Evolutionary conservation across 1,140 invertebrate genomes (phyloP), one percentile per base, ranked within the genome.

Genomic region (Panagrolaimus sp.): DNA sequence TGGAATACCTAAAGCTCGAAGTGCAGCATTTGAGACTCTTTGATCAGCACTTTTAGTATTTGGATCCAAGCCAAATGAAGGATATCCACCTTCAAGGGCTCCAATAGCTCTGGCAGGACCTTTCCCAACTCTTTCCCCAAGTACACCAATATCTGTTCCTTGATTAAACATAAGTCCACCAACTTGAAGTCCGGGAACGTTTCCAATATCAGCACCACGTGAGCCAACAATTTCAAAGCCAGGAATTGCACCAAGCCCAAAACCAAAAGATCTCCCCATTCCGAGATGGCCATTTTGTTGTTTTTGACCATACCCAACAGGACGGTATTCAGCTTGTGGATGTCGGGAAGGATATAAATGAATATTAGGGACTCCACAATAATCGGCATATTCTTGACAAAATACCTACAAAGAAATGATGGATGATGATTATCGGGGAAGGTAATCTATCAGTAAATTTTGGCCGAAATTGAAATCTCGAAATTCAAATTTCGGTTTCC

Each of bases 201-300:
- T 69, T 47, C 74, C 75, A 38, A 77, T 68, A 53, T 77, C 75
- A 0, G 74, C 64, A 43, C 75, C 75, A 42, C 65, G 63, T 61
- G 70, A 74, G 0, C 68, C 62, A 8, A 46, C 20, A 13, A 77
- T 43, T 27, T 68, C 68, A 42, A 77, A 47, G 43, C 73, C 75
- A 13, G 75, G 75, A 48, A 77, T 71, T 23, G 62, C 64, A 5
- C 75, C 75, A 7, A 77, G 51, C 47, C 75, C 75, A 31, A 77
- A 63, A 23, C 63, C 71, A 42, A 78, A 77, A 42, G 64, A 68
- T 14, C 66, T 67, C 23, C 75, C 75, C 0, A 77, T 16, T 11
- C 75, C 74, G n/a, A 77, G 45, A 47, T 77, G 66, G 27, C 75
- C 75, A 62, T 77, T 77, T 47, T 77, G 62, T 57, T 77, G 75